phyloP scores from a whole-genome alignment of 2,113 vertebrate genomes.

The Microtus ochrogaster region DNA sequence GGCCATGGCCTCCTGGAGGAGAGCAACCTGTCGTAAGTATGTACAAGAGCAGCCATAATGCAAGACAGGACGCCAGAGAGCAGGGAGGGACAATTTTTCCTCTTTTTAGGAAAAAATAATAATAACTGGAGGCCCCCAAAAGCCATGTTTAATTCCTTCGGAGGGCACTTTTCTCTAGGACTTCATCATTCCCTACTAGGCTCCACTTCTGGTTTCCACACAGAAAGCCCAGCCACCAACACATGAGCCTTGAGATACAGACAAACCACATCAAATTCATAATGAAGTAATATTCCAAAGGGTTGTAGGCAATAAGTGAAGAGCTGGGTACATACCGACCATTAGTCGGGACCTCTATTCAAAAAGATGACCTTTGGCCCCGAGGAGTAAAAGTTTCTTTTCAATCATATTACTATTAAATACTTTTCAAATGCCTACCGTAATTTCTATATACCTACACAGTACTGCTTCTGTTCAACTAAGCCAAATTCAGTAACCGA shows the following conservation, averaged over 20 bases:
- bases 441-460: neutral
- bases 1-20: neutral
- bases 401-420: slow-evolving; percentile 3
- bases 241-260: neutral
- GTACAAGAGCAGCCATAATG: neutral
- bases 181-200: too few relatives aligned
- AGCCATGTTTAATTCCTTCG: neutral
- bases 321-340: neutral
- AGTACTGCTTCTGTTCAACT: neutral
- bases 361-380: neutral
- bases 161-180: neutral
- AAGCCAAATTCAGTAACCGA: neutral
- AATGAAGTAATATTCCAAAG: neutral
- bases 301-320: neutral
- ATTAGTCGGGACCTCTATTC: neutral
- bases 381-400: neutral
- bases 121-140: neutral
- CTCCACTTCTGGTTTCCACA: too few relatives aligned
- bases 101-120: neutral
- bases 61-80: neutral
- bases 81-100: neutral
- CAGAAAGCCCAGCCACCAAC: neutral
- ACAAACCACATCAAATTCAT: neutral
- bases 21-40: too few relatives aligned
- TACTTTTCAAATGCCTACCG: neutral